Evolutionary conservation across 2,797 vertebrate genomes (phyloP), one percentile per base, ranked within the genome.

Genomic region (Nasua narica): DNA sequence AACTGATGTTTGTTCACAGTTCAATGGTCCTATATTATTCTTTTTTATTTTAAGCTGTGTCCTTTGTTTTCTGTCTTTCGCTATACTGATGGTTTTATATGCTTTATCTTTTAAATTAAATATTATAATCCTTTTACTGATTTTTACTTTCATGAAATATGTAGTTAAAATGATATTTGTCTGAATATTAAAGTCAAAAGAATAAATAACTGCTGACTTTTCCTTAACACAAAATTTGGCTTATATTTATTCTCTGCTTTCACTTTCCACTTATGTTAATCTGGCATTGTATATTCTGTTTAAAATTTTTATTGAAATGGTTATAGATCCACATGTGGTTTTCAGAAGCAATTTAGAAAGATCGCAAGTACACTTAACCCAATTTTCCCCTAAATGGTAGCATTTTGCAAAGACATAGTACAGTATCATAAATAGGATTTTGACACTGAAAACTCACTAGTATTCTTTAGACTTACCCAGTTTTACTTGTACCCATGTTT

Each of bases 1-100:
- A 84, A 56, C 79, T 18, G 21, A 2, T 13, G 1, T 79, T 83
- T 81, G 27, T 89, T 72, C 87, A 74, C 25, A 67, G 40, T 82
- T 94, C 84, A 56, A 2, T 70, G 54, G 65, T 46, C 35, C 62
- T 43, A 1, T 92, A 37, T 54, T 60, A n/a, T 69, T 65, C 29
- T 35, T 91, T 88, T 72, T 82, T 16, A 32, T 87, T 85, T 85
- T 62, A 90, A 93, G 60, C 40, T 54, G 10, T 77, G 60, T 95
- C 46, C 54, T 96, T 94, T 95, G 87, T 87, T 91, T 97, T 93
- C 16, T 83, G 54, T 65, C 35, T 96, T 95, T 81, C 89, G 70
- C 32, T 87, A 2, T 52, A 93, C 35, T 15, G 29, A 90, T 95
- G 58, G 35, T 86, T 96, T 91, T 91, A 10, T 81, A 60, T 72